Conservation (phyloP, 2,797 vertebrate genomes). For the Danio jaintianensis region DNA sequence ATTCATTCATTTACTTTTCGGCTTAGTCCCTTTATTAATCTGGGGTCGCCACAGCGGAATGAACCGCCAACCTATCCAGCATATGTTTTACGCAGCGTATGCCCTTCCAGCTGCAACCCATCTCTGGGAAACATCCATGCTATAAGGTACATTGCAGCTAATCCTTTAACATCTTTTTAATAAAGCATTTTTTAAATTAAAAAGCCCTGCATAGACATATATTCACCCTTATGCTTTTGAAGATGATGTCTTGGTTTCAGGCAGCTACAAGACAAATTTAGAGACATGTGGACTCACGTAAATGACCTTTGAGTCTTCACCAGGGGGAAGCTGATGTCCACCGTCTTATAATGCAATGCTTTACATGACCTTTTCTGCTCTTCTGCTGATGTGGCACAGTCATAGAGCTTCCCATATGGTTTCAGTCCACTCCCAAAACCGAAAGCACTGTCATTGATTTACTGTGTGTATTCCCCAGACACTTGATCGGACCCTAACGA, state of each 20-base stretch:
- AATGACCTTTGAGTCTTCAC: conserved; percentile 21
- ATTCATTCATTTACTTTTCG: too few relatives aligned
- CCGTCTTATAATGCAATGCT: conserved; percentile 11
- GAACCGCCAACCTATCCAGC: too few relatives aligned
- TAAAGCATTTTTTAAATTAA: not conserved
- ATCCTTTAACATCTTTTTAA: not conserved
- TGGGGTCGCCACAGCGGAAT: too few relatives aligned
- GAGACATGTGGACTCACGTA: not conserved
- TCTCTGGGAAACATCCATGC: too few relatives aligned
- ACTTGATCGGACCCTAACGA: conserved; percentile 61
- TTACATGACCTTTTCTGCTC: conserved; percentile 7
- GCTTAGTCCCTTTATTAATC: too few relatives aligned
- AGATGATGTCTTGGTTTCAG: not conserved
- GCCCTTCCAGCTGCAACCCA: too few relatives aligned
- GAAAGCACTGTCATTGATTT: conserved; percentile 57
- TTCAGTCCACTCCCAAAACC: conserved; percentile 50
- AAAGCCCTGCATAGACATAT: not conserved
- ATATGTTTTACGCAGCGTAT: too few relatives aligned
- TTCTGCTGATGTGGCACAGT: conserved; percentile 34
- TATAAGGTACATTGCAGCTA: not conserved
- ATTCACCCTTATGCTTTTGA: not conserved
- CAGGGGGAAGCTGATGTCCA: conserved; percentile 6
- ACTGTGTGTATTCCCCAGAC: conserved; percentile 56
- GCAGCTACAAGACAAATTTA: not conserved
- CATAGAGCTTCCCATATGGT: conserved; percentile 48